Percentiles rank a stretch among this genome's conserved stretches.
These are phyloP conservation scores for Oncorhynchus gorbuscha DNA, from an alignment of 2,113 vertebrate species.

Conservation along the genomic window DNA sequence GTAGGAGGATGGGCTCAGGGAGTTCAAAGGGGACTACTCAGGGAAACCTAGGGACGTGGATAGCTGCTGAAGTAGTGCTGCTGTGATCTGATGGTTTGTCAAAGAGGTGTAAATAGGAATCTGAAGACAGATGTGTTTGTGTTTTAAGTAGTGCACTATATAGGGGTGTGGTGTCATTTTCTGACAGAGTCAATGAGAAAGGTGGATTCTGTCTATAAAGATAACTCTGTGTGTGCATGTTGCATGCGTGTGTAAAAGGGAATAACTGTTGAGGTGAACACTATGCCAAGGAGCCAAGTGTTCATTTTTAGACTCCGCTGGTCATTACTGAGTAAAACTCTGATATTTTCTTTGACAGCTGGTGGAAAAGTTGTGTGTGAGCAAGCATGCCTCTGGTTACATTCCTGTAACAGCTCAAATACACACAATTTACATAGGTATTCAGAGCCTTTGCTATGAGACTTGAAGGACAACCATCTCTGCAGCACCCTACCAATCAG, in stretches of 20 bases:
- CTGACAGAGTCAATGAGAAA: too few relatives aligned
- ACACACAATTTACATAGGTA: too few relatives aligned
- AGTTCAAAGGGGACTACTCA: slow-evolving; percentile 34
- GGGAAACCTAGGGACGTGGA: not conserved
- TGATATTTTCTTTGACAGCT: slow-evolving; percentile 5
- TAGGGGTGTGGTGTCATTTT: not conserved
- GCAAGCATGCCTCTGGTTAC: slow-evolving; percentile 11
- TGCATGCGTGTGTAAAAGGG: not conserved
- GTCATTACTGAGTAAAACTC: not conserved
- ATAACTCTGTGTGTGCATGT: not conserved
- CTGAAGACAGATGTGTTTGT: slow-evolving; percentile 19
- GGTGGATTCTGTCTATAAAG: too few relatives aligned
- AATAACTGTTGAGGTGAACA: not conserved
- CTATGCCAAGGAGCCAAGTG: not conserved
- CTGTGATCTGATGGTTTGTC: slow-evolving; percentile 7
- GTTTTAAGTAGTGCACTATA: not conserved
- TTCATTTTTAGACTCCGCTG: not conserved
- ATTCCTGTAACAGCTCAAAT: slow-evolving; percentile 2
- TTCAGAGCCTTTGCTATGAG: too few relatives aligned
- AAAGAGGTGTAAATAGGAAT: slow-evolving; percentile 4
- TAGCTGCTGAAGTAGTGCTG: not conserved
- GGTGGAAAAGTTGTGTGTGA: slow-evolving; percentile 22
- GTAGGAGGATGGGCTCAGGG: slow-evolving; percentile 27
- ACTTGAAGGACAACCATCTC: too few relatives aligned
- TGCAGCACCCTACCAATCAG: too few relatives aligned